Conservation (phyloP, 2,797 vertebrate species). For the Anniella stebbinsi region DNA sequence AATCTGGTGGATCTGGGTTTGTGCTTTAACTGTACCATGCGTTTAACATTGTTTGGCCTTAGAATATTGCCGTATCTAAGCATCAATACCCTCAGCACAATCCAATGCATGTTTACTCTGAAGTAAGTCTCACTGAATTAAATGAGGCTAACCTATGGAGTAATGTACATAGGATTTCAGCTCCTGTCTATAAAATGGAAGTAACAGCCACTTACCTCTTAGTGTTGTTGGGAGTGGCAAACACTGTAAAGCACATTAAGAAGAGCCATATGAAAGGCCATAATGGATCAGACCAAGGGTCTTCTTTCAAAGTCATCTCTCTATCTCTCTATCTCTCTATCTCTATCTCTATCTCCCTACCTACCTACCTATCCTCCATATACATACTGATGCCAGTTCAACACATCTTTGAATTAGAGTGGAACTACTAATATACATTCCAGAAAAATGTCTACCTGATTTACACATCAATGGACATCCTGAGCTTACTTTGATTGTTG, state of each 20-base stretch:
- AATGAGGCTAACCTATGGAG: not conserved
- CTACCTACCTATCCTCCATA: not conserved
- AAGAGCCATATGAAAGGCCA: too few relatives aligned
- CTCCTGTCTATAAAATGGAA: not conserved
- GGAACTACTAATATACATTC: not conserved
- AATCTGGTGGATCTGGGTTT: not conserved
- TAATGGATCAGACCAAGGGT: too few relatives aligned
- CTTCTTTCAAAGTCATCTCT: too few relatives aligned
- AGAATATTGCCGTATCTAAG: not conserved
- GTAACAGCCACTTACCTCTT: not conserved
- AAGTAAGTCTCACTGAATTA: not conserved
- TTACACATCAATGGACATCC: not conserved
- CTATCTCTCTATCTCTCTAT: too few relatives aligned
- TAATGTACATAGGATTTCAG: not conserved
- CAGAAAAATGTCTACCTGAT: not conserved
- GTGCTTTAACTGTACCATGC: not conserved
- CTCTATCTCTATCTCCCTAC: too few relatives aligned
- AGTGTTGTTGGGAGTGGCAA: not conserved
- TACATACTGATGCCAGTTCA: not conserved
- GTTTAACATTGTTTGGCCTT: not conserved
- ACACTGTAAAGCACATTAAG: too few relatives aligned
- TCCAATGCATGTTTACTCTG: not conserved
- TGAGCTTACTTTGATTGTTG: slow-evolving; percentile 94
- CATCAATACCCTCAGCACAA: not conserved
- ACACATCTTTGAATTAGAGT: not conserved